These are phyloP conservation scores for Belonocnema kinseyi DNA, from an alignment of 1,140 invertebrate genomes.

Conservation along the genomic window DNA sequence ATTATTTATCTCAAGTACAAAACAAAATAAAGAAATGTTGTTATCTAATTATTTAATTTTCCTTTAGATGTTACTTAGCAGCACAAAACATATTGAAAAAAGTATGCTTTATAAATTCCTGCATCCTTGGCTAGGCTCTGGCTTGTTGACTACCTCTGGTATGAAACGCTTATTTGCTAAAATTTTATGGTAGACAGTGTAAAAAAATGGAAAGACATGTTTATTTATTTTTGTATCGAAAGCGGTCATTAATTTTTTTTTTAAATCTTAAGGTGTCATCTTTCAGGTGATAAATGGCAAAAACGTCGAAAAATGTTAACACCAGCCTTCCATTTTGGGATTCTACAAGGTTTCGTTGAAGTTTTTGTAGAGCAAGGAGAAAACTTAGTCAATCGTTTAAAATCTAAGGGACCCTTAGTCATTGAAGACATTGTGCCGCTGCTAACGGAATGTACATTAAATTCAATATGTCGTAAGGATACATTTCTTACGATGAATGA, in stretches of 20 bases:
- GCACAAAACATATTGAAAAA: slow-evolving; percentile 84
- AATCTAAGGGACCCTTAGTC: slow-evolving; percentile 75
- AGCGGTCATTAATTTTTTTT: background rate
- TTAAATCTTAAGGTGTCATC: slow-evolving; percentile 15
- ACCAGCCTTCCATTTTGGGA: slow-evolving; percentile 85
- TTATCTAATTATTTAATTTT: slow-evolving; percentile 54
- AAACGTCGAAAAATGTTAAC: slow-evolving; percentile 86
- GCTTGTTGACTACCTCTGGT: slow-evolving; percentile 82
- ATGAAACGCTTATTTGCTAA: slow-evolving; percentile 36
- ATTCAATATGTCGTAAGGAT: slow-evolving; percentile 86
- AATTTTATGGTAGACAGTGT: background rate
- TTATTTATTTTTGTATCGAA: too few relatives aligned
- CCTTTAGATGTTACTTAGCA: slow-evolving; percentile 79
- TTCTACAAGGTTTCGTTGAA: slow-evolving; percentile 89
- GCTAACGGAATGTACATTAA: slow-evolving; percentile 86
- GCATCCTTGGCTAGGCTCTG: slow-evolving; percentile 87
- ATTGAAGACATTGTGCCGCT: slow-evolving; percentile 85
- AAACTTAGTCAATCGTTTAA: slow-evolving; percentile 81
- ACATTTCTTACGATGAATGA: background rate
- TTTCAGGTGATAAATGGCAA: slow-evolving; percentile 82
- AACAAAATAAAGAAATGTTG: too few relatives aligned
- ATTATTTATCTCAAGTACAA: background rate
- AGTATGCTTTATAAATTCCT: slow-evolving; percentile 84
- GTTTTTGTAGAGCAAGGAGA: slow-evolving; percentile 87
- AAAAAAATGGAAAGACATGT: too few relatives aligned